Evolutionary conservation across 2,113 vertebrate genomes (phyloP), one percentile per base, ranked within the genome.

Genomic region (Datnioides undecimradiatus): DNA sequence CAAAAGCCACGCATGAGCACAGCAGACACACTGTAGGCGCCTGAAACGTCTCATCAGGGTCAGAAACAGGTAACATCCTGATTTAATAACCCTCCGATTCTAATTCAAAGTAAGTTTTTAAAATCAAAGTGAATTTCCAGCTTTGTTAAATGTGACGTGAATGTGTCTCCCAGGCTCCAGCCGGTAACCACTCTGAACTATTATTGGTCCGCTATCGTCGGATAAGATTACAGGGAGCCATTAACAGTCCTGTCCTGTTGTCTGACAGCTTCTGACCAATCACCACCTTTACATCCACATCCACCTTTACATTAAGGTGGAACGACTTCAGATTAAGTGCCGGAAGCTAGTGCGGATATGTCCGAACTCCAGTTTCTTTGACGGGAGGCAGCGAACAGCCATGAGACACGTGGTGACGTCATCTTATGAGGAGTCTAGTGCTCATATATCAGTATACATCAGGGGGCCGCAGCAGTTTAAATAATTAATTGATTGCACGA

Each of bases 401-500:
- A 7, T 10, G 43, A 58, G 17, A 10, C 9, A 36, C 6, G 2
- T 0, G 3, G 1, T 16, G 31, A 6, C 5, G 29, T 67, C 13
- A 10, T 57, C 3, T 58, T 7, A 3, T 6, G 4, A 8, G n/a
- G 19, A 25, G 2, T 55, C 49, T 5, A 25, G 12, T 7, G 49
- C 3, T 8, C 27, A 19, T 2, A 21, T 36, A 51, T 51, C 66
- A 55, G 13, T 31, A n/a, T n/a, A n/a, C 65, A 33, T 51, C 34
- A 51, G 38, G 14, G 16, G 55, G 76, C 66, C 13, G 0, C 41
- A 5, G n/a, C 19, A 1, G n/a, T 3, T 36, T 90, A 34, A 88
- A 91, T 90, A 68, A 91, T 85, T 73, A 0, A 89, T 69, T 25
- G 29, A 69, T 64, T 8, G 6, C 62, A 48, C 63, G 1, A 40